Base-by-base conservation (phyloP, 2,888 invertebrate genomes). In the Apomyelois bistriatella region DNA sequence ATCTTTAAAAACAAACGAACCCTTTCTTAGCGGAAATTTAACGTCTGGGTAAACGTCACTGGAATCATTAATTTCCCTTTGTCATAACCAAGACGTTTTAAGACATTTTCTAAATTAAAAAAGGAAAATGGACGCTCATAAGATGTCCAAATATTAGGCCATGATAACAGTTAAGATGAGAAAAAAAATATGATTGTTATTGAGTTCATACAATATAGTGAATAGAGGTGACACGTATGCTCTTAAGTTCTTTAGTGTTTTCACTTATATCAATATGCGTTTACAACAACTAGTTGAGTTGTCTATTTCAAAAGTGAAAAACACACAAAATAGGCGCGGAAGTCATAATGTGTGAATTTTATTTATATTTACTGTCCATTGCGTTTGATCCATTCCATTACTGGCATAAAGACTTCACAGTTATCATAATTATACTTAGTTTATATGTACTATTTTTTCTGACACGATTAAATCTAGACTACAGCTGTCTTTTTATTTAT, bases 161-260 rank as follows among this genome's bases (percentile, higher is more conserved):
- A 74, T 72, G 83, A 84, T 84, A 82, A 82, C 76, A 72, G 68
- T 65, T 76, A 66, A 70, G 73, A 76, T 72, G 76, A 68, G 73
- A 76, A 80, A 78, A 76, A 81, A 76, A 82, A 81, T 78, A 74
- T 75, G 73, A 66, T 37, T n/a, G 10, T 0, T 10, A 16, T 32
- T 32, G 46, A 32, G 46, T 32, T 7, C 1, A 10, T 16, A 9
- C 1, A 8, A n/a, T n/a, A n/a, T 7, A 32, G 32, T 1, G 32
- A 9, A 16, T 35, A 16, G 46, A 46, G 35, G 16, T 32, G 46
- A 35, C 46, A 46, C 4, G 12, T 12, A 3, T 12, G 9, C n/a
- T 5, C 16, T 6, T 3, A 38, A 36, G 1, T 13, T 6, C 7
- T 38, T 5, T 13, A 8, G 10, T 35, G 9, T 35, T 35, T 35